Evolutionary conservation across 2,888 invertebrate genomes (phyloP), one percentile per base, ranked within the genome.

Genomic region (Sisyra nigra): DNA sequence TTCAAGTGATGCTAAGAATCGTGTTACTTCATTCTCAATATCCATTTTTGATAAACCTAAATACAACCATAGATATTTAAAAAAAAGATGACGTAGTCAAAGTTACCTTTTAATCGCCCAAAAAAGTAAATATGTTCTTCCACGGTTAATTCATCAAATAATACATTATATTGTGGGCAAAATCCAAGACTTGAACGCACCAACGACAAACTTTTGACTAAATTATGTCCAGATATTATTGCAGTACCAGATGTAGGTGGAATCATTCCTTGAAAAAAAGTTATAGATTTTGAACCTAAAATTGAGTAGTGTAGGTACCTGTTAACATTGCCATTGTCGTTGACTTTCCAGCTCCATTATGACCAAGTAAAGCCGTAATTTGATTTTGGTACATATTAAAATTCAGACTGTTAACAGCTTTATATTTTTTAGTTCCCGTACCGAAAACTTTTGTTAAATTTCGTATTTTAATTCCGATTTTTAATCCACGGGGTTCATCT

Each of bases 261-360:
- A 18, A 39, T 19, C 39, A 41, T 34, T 37, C 37, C 24, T 32
- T 3, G 11, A 19, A 11, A 17, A 10, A 34, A 33, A 29, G 17
- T 4, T 9, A 41, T 13, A 24, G 24, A 5, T 7, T 24, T 24
- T 5, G 7, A 24, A 24, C 24, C 3, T 24, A 24, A 24, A 24
- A n/a, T n/a, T n/a, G n/a, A 24, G 24, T 24, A 24, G 24, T 24
- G 3, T 24, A n/a, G n/a, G n/a, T 91, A 35, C 80, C 74, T 32
- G 89, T 91, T 35, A 93, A 63, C 80, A 93, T 91, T 0, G 87
- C 86, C 71, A 93, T 89, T 1, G 91, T 88, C 0, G 93, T 92
- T 0, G 91, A 89, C 66, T 93, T 93, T 8, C 92, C 92, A 40
- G 92, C 92, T 3, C 93, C 92, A 55, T 88, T 89, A 45, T 63